Evolutionary conservation across 2,113 vertebrate species (phyloP).

Genomic region (Blennius ocellaris): DNA sequence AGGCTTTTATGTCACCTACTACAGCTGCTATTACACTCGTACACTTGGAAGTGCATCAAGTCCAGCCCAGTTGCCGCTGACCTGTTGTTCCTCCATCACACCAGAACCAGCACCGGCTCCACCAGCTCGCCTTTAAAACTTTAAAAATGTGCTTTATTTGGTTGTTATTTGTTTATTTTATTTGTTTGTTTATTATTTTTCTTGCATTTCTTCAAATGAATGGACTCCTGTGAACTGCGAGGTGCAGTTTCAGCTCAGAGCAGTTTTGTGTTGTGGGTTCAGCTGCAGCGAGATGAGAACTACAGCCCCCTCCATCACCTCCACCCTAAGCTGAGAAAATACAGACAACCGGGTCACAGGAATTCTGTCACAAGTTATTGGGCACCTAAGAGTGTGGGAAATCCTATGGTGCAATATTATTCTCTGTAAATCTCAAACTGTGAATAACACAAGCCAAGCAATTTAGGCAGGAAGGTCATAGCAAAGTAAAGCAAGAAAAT

Average conservation of each 20-base stretch:
- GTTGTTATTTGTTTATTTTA: too few species aligned
- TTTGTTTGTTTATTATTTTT: constrained; percentile 13
- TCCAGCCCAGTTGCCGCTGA: constrained; percentile 27
- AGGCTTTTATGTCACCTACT: constrained; percentile 65
- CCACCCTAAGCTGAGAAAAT: constrained; percentile 70
- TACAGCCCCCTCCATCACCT: constrained; percentile 68
- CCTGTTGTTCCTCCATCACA: constrained; percentile 11
- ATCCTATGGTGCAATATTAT: constrained; percentile 82
- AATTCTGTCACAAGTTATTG: constrained; percentile 83
- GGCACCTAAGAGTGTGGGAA: constrained; percentile 83
- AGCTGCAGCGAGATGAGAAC: constrained; percentile 49
- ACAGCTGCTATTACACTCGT: constrained; percentile 51
- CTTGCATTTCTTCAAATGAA: constrained; percentile 31
- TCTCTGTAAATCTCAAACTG: constrained; percentile 83
- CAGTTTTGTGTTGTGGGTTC: constrained; percentile 45
- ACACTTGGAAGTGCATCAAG: constrained; percentile 34
- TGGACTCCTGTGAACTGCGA: constrained; percentile 23
- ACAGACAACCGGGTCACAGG: constrained; percentile 68
- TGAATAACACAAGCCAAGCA: constrained; percentile 87
- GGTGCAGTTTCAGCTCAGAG: constrained; percentile 34
- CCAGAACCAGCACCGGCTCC: constrained; percentile 45
- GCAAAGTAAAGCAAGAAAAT: constrained; percentile 83
- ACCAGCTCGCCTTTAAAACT: constrained; percentile 2
- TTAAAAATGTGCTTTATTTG: constrained; percentile 42
- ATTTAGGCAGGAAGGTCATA: constrained; percentile 86